phyloP scores from a whole-genome alignment of 2,888 invertebrate species.

The Chloroclysta siterata region DNA sequence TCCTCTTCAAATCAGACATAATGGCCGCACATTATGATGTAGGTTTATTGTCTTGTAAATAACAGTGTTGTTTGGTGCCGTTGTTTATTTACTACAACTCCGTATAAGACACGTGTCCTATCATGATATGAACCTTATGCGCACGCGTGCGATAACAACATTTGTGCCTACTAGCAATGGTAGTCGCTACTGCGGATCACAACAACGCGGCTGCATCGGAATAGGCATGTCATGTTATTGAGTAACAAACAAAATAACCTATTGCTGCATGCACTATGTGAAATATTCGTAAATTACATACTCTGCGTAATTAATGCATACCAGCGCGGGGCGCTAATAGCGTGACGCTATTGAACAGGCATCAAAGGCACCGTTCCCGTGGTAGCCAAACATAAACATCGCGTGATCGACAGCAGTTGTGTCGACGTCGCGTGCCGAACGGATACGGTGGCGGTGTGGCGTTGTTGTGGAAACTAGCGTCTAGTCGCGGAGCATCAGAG shows the following conservation, averaged over 20 bases:
- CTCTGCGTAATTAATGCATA: constrained; percentile 51
- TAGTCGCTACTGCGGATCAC: constrained; percentile 32
- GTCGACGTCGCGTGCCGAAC: constrained; percentile 53
- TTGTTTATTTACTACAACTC: constrained; percentile 57
- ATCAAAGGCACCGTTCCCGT: constrained; percentile 67
- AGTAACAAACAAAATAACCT: constrained; percentile 8
- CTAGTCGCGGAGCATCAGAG: constrained; percentile 57
- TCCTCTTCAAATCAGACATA: constrained; percentile 27
- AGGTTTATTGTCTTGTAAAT: constrained; percentile 1
- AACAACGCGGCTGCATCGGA: constrained; percentile 40
- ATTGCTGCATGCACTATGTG: constrained; percentile 33
- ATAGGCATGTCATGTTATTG: constrained; percentile 9
- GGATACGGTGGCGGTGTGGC: constrained; percentile 44
- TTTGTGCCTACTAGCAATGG: constrained; percentile 2
- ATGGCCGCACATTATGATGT: constrained; percentile 3
- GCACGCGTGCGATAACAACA: constrained; percentile 54
- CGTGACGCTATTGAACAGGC: constrained; percentile 59
- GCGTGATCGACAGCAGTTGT: constrained; percentile 74
- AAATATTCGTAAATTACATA: constrained; percentile 41
- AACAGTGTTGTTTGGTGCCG: constrained; percentile 23
- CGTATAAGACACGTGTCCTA: constrained; percentile 59
- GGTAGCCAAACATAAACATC: constrained; percentile 78
- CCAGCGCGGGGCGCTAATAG: constrained; percentile 51
- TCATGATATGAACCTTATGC: constrained; percentile 46
- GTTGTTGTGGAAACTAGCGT: constrained; percentile 44